Evolutionary conservation across 2,888 invertebrate genomes (phyloP).

Genomic region (Pachycephus smyrnensis): DNA sequence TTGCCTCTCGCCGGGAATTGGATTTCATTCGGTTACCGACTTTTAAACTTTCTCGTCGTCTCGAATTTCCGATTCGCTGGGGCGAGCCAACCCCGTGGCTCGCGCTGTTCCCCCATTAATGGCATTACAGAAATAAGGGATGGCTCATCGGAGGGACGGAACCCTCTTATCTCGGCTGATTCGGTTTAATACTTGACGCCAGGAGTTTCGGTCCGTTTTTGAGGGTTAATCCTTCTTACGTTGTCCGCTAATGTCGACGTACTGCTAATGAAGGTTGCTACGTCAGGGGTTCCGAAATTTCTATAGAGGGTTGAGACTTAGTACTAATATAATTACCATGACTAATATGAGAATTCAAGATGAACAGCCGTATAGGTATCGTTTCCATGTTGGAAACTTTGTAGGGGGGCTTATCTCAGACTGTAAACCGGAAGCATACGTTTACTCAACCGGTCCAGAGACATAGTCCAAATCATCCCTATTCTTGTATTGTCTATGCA

Average conservation of each 20-base stretch:
- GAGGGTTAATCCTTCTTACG: conserved; percentile 13
- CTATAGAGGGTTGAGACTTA: neutral
- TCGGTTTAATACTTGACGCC: neutral
- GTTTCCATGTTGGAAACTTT: neutral
- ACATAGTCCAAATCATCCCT: neutral
- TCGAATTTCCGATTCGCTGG: conserved; percentile 4
- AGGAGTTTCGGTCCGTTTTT: neutral
- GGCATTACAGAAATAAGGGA: neutral
- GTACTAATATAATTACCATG: neutral
- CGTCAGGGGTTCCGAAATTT: neutral
- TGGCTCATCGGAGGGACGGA: neutral
- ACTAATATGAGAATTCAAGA: neutral
- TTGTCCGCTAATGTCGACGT: conserved; percentile 12
- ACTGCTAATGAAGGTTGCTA: conserved; percentile 12
- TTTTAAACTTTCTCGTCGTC: neutral
- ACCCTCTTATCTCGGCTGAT: neutral
- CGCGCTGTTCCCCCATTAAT: neutral
- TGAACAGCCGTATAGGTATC: neutral
- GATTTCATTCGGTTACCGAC: neutral
- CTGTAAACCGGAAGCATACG: neutral
- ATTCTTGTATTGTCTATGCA: neutral
- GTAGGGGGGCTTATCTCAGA: neutral
- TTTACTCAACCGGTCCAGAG: neutral
- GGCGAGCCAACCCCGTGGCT: neutral
- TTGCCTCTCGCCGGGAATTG: neutral